Percentiles rank a stretch among this genome's conserved stretches.
phyloP scores from a whole-genome alignment of 2,888 invertebrate genomes.

The Cyaniris semiargus region DNA sequence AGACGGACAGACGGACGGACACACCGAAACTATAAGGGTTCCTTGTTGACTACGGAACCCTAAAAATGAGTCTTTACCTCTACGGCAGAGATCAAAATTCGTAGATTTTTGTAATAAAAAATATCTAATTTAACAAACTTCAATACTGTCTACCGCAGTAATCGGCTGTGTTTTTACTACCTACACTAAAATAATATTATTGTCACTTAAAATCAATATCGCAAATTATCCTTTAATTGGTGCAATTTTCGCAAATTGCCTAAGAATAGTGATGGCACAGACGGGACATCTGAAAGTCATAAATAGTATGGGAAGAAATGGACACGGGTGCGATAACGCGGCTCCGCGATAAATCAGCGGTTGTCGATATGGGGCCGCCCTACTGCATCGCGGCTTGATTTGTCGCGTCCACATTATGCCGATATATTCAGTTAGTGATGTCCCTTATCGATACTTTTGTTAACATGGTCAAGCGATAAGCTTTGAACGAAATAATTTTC shows the following conservation, averaged over 20 bases:
- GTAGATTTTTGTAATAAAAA: no score
- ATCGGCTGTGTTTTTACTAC: no score
- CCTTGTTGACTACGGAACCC: no score
- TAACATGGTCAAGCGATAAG: background rate
- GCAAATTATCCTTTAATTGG: background rate
- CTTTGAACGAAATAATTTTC: background rate
- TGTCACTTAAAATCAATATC: no score
- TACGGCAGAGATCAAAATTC: no score
- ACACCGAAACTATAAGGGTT: no score
- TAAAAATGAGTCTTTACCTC: no score
- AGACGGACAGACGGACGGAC: no score
- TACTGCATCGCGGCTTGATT: conserved; percentile 73
- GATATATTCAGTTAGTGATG: conserved; percentile 54
- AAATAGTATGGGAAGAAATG: conserved; percentile 45
- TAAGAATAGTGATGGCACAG: conserved; percentile 9
- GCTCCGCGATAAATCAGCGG: conserved; percentile 72
- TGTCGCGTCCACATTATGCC: conserved; percentile 73
- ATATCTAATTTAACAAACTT: no score
- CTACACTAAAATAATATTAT: background rate
- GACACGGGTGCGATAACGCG: conserved; percentile 63
- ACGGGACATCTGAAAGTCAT: conserved; percentile 36
- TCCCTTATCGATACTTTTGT: conserved; percentile 35
- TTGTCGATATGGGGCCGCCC: conserved; percentile 77
- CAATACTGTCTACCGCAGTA: no score
- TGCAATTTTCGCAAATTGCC: background rate